Percentiles rank a stretch among this genome's conserved stretches.
phyloP scores from a whole-genome alignment of 2,113 vertebrate genomes.

The Engystomops pustulosus region DNA sequence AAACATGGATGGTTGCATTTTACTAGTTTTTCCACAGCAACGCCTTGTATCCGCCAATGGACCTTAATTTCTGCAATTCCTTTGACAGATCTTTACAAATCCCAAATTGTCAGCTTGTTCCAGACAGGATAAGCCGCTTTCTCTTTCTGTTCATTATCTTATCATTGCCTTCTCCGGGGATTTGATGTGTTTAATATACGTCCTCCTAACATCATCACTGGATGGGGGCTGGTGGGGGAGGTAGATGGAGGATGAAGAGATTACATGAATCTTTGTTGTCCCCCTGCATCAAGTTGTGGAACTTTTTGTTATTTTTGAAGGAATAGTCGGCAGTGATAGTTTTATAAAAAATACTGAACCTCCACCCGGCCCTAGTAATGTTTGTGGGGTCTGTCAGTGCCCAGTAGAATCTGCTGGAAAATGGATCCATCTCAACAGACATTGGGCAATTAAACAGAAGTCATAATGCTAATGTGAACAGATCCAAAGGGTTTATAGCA shows the following conservation, averaged over 20 bases:
- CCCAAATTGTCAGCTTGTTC: neutral
- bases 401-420: neutral
- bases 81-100: conserved; percentile 18
- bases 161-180: neutral
- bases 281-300: neutral
- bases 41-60: conserved; percentile 16
- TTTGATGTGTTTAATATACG: neutral
- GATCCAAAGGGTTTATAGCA: too few species aligned
- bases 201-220: neutral
- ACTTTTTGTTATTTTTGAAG: neutral
- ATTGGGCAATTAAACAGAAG: too few species aligned
- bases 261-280: neutral
- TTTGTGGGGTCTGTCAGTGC: neutral
- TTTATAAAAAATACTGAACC: neutral
- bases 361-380: too few species aligned
- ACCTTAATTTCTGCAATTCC: conserved; percentile 12
- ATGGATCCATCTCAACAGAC: too few species aligned
- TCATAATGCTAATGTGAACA: too few species aligned
- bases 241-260: neutral
- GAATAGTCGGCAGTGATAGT: neutral
- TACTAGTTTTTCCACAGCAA: conserved; percentile 38
- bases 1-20: conserved; percentile 43
- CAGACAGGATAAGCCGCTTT: neutral
- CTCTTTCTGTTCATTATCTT: neutral
- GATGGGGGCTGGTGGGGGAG: neutral